These are phyloP conservation scores for Drosophila ochracea DNA, from an alignment of 2,888 invertebrate genomes.

Conservation along the genomic window DNA sequence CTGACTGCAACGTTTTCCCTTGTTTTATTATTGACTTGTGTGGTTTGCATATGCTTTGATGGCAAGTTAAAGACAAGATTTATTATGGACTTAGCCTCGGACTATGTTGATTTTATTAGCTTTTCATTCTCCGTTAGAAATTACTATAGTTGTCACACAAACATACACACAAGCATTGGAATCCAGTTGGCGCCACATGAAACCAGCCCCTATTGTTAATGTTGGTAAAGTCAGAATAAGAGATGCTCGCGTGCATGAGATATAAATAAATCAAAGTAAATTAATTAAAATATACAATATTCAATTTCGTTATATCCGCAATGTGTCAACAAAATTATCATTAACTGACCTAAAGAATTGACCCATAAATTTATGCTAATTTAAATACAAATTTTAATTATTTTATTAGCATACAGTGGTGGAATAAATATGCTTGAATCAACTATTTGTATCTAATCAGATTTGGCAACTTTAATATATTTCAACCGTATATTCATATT, in stretches of 20 bases:
- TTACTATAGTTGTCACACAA: slow-evolving; percentile 27
- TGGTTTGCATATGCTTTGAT: slow-evolving; percentile 27
- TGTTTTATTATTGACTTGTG: no score
- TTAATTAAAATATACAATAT: background rate
- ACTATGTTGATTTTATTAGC: slow-evolving; percentile 11
- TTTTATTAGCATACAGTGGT: background rate
- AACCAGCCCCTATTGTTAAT: slow-evolving; percentile 18
- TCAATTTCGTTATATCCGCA: background rate
- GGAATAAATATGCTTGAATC: background rate
- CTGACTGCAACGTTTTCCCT: no score
- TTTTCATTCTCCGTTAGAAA: slow-evolving; percentile 10
- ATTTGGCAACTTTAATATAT: background rate
- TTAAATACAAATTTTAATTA: background rate
- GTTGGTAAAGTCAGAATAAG: slow-evolving; percentile 6
- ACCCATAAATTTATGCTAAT: background rate
- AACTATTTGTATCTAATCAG: background rate
- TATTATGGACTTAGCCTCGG: background rate
- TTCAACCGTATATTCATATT: background rate
- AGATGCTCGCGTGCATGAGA: slow-evolving; percentile 23
- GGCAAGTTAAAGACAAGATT: slow-evolving; percentile 26
- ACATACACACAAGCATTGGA: slow-evolving; percentile 13
- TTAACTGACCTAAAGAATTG: background rate
- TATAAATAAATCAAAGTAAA: background rate
- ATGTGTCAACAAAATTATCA: background rate
- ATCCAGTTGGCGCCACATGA: slow-evolving; percentile 39